Evolutionary conservation across 2,888 invertebrate genomes (phyloP).

Genomic region (Cyclophora punctaria): DNA sequence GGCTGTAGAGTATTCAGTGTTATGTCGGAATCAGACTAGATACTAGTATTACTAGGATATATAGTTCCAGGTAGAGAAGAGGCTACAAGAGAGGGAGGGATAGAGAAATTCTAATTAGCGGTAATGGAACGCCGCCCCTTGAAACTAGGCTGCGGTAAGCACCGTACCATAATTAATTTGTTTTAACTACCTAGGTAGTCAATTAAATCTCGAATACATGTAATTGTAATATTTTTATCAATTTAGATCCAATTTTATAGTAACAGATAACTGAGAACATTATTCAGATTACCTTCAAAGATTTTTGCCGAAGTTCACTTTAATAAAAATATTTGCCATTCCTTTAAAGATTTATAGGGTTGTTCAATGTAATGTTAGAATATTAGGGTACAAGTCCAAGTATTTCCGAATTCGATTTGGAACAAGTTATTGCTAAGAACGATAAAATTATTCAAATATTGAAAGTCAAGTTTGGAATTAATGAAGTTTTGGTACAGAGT

Average conservation of each 20-base stretch:
- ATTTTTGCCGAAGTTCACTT: no score
- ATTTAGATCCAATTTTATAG: no score
- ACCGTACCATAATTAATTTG: no score
- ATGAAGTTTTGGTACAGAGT: conserved; percentile 6
- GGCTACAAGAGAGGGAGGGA: conserved; percentile 20
- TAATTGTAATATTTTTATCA: no score
- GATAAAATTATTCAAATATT: not conserved
- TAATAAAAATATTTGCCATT: no score
- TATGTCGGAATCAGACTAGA: conserved; percentile 5
- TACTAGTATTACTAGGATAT: conserved; percentile 10
- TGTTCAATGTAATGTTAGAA: not conserved
- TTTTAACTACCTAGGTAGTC: no score
- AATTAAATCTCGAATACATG: no score
- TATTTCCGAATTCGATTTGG: not conserved
- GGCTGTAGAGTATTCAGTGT: no score
- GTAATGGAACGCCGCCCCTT: conserved; percentile 56
- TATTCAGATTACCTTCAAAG: no score
- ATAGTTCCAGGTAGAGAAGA: conserved; percentile 19
- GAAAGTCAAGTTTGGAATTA: conserved; percentile 4
- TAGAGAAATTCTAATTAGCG: conserved; percentile 63
- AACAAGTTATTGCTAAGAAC: not conserved
- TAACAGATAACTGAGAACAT: no score
- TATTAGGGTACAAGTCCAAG: no score
- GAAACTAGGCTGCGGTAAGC: conserved; percentile 40
- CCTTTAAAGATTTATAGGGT: no score